Conservation (phyloP, 1,140 invertebrate species). For the Brachionus sp. region DNA sequence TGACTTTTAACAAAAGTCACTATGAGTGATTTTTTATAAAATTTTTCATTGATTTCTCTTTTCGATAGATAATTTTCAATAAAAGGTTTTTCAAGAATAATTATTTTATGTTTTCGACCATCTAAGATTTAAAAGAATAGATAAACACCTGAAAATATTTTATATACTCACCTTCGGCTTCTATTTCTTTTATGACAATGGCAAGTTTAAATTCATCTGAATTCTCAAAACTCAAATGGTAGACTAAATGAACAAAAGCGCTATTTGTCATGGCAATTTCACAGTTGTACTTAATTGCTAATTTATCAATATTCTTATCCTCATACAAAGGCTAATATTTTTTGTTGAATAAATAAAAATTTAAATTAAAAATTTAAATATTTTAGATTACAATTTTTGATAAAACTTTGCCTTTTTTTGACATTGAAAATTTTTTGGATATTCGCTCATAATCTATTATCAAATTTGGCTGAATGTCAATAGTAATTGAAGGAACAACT, state of each 20-base stretch:
- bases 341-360: not conserved
- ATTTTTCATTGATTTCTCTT: slow-evolving; percentile 30
- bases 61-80: slow-evolving; percentile 35
- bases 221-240: not conserved
- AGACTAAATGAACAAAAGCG: slow-evolving; percentile 17
- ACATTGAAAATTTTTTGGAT: not conserved
- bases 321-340: slow-evolving; percentile 2
- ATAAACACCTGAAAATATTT: no score
- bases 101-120: not conserved
- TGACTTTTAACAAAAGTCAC: slow-evolving; percentile 16
- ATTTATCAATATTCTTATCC: slow-evolving; percentile 5
- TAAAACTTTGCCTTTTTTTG: not conserved
- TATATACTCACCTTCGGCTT: not conserved
- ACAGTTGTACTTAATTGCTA: slow-evolving; percentile 37
- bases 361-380: not conserved
- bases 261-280: slow-evolving; percentile 29
- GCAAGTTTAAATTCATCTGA: not conserved
- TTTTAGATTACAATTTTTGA: slow-evolving; percentile 1
- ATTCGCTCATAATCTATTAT: not conserved
- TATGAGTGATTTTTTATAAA: not conserved
- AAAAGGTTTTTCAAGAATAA: slow-evolving; percentile 20
- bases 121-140: no score
- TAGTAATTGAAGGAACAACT: not conserved
- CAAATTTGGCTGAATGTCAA: not conserved
- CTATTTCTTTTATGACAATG: not conserved